Base-by-base conservation (phyloP, 1,140 invertebrate genomes). In the Drosophila sp. region DNA sequence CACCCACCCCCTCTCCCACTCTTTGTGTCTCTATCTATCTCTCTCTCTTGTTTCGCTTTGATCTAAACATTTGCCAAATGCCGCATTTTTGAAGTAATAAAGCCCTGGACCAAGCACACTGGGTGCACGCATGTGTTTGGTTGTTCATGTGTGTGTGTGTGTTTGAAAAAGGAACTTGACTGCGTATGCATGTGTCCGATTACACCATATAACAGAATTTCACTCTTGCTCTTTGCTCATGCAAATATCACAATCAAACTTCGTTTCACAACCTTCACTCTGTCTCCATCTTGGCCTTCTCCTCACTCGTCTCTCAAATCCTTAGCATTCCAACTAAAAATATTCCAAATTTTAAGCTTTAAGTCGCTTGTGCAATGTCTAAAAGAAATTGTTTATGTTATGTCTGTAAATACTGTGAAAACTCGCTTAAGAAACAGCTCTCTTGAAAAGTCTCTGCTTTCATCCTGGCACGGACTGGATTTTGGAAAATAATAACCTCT, bases 81-180 rank as follows among this genome's bases (percentile, higher is more conserved):
- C 78, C 65, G 66, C 58, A 79, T 76, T 85, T 87, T 82, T 79
- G 63, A 79, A 82, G 83, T 79, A 82, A 86, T 79, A 85, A 72
- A 70, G 61, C 63, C 41, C 60, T 27, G 55, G 44, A 25, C 47
- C 64, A 60, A 62, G 56, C 29, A 25, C 10, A 57, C 11, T 10
- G 17, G n/a, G 56, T 8, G 23, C 8, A 3, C 5, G 27, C 38
- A 41, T 23, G 23, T 44, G 5, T 38, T 38, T 8, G 11, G 3
- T 8, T 50, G 54, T 44, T 10, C 10, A 23, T 35, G 27, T 30
- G 29, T 50, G 3, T 35, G 23, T 56, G 38, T 38, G 57, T 57
- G 57, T 23, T 76, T 33, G 32, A 3, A 33, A 33, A 33, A 35
- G 30, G 38, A 50, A 50, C 44, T 50, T 3, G 4, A 27, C 44